These are phyloP conservation scores for Drosophila mimica DNA, from an alignment of 2,888 invertebrate species.

Conservation along the genomic window DNA sequence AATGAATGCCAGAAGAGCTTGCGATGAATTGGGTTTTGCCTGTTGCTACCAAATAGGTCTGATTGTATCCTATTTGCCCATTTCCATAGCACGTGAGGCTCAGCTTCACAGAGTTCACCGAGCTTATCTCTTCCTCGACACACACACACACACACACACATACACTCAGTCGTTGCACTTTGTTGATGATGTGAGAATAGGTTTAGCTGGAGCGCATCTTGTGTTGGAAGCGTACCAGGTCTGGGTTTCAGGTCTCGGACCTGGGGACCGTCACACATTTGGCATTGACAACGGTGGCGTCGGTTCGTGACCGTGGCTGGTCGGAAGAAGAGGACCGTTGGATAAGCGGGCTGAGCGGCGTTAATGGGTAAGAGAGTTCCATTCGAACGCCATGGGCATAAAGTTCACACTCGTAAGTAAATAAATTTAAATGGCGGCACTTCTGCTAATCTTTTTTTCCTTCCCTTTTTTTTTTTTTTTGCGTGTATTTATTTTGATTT, in stretches of 20 bases:
- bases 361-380: slow-evolving; percentile 9
- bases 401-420: slow-evolving; percentile 81
- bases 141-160: background rate
- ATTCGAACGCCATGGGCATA: slow-evolving; percentile 74
- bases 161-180: slow-evolving; percentile 15
- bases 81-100: slow-evolving; percentile 45
- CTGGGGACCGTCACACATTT: slow-evolving; percentile 58
- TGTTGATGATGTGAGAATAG: slow-evolving; percentile 33
- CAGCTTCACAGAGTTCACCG: slow-evolving; percentile 7
- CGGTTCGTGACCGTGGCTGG: slow-evolving; percentile 10
- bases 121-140: background rate
- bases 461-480: slow-evolving; percentile 7
- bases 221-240: slow-evolving; percentile 41
- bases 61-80: slow-evolving; percentile 34
- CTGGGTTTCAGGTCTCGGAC: slow-evolving; percentile 36
- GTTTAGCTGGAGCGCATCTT: slow-evolving; percentile 40
- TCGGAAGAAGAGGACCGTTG: background rate
- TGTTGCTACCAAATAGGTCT: slow-evolving; percentile 9
- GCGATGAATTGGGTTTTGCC: slow-evolving; percentile 4
- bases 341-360: background rate
- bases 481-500: slow-evolving; percentile 46
- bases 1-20: slow-evolving; percentile 1
- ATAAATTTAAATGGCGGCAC: slow-evolving; percentile 82
- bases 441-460: slow-evolving; percentile 70
- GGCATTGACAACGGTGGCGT: slow-evolving; percentile 75